Evolutionary conservation across 2,888 invertebrate species (phyloP), one percentile per base, ranked within the genome.

Genomic region (Adelphocoris suturalis): DNA sequence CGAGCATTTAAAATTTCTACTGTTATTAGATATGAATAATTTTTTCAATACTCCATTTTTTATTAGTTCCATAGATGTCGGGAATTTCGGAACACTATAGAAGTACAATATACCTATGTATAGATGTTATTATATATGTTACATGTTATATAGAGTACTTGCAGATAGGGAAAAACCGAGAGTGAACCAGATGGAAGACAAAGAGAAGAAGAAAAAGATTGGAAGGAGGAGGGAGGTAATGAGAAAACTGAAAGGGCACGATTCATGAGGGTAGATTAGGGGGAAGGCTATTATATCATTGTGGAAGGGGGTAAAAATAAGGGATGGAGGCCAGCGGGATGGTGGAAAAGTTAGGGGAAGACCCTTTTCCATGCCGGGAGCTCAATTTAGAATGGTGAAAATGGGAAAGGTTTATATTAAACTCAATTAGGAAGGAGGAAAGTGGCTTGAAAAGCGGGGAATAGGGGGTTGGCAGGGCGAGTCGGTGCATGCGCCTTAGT

Each of bases 321-420:
- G 61, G 28, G 82, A 82, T n/a, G 48, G 23, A 28, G 48, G 23
- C 14, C 27, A 7, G 85, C 57, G 61, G 82, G 48, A 14, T 11
- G 85, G 85, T n/a, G n/a, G 61, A 57, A 85, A 82, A 82, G 82
- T 52, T 52, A 52, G 52, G 52, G 61, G 82, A 61, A 61, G 37
- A 23, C 16, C 55, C 27, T 28, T 13, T 81, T 47, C 47, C 47
- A 16, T 13, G 47, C 19, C 19, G 48, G 37, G 37, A 19, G 37
- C 86, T 75, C 86, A 86, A 86, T 86, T 86, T 86, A 46, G 86
- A 78, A 88, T 88, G 88, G 85, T 61, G 85, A 85, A 85, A 85
- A 85, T 57, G 85, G 75, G 88, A 88, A 76, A 55, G 88, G 88
- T 88, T 88, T 88, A 88, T 88, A 88, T 88, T 88, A 55, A 88